A percentile compares a stretch with the other conserved stretches of the same genome.
Conservation (phyloP, 2,888 invertebrate species). For the Drosophila anomalata region DNA sequence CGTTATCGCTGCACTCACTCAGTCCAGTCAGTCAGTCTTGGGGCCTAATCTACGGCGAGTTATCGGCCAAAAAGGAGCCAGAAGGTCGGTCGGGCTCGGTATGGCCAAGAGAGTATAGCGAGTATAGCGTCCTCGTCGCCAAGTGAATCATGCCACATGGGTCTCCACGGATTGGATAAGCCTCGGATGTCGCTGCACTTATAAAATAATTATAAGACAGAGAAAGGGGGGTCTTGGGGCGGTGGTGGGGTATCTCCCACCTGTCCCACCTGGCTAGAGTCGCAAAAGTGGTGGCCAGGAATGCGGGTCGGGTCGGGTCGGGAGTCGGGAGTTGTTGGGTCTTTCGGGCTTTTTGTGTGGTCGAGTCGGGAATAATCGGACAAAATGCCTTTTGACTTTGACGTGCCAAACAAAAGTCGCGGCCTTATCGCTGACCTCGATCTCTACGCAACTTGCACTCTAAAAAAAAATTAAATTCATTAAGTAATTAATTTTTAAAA, state of each 20-base stretch:
- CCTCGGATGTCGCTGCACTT: conserved; percentile 70
- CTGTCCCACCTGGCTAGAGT: conserved; percentile 74
- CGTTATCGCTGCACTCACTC: conserved; percentile 76
- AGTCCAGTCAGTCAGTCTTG: conserved; percentile 24
- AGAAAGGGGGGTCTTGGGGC: conserved; percentile 1
- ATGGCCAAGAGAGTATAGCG: neutral
- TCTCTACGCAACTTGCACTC: conserved; percentile 47
- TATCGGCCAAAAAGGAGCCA: conserved; percentile 58
- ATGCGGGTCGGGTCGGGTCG: conserved; percentile 36
- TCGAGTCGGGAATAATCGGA: conserved; percentile 42
- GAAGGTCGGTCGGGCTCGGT: conserved; percentile 1
- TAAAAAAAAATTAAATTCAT: no score
- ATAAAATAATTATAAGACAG: conserved; percentile 72
- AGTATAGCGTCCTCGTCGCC: conserved; percentile 58
- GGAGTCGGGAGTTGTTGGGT: no score
- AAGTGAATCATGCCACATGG: conserved; percentile 67
- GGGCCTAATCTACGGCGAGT: conserved; percentile 71
- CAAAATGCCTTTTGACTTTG: conserved; percentile 54
- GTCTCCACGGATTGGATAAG: conserved; percentile 61
- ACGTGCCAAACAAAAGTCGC: conserved; percentile 62
- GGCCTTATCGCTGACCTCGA: conserved; percentile 76
- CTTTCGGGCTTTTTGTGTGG: conserved; percentile 21
- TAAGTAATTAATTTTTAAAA: neutral
- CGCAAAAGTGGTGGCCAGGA: conserved; percentile 55
- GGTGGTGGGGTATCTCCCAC: conserved; percentile 43